Evolutionary conservation across 2,888 invertebrate species (phyloP).

Genomic region (Sericinus montela): DNA sequence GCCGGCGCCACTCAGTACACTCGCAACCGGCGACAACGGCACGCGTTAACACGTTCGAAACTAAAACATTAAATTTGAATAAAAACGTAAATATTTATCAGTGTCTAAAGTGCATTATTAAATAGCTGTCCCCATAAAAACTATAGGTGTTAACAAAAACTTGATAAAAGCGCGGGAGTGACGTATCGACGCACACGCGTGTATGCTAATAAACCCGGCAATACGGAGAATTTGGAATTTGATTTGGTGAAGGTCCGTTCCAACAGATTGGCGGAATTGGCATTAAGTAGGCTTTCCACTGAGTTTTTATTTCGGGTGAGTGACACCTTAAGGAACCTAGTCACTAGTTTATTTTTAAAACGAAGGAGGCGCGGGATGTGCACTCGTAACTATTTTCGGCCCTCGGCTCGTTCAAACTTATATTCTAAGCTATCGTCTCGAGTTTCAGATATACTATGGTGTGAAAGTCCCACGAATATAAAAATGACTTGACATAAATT

Average conservation of each 20-base stretch:
- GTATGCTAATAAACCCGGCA: conserved; percentile 52
- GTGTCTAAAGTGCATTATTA: conserved; percentile 20
- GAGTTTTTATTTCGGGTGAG: conserved; percentile 59
- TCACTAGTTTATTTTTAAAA: conserved; percentile 62
- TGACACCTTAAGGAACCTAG: conserved; percentile 58
- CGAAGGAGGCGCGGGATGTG: conserved; percentile 54
- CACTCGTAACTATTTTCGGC: conserved; percentile 68
- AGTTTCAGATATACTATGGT: conserved; percentile 43
- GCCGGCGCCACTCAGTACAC: conserved; percentile 56
- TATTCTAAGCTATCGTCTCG: conserved; percentile 59
- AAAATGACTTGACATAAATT: neutral
- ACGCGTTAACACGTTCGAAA: conserved; percentile 46
- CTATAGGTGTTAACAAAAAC: conserved; percentile 29
- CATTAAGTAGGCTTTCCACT: conserved; percentile 44
- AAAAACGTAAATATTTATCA: conserved; percentile 24
- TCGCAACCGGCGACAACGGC: conserved; percentile 55
- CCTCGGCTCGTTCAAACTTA: conserved; percentile 56
- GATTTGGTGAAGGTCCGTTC: conserved; percentile 55
- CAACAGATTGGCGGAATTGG: conserved; percentile 49
- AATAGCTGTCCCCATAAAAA: conserved; percentile 23
- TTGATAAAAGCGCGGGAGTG: conserved; percentile 45
- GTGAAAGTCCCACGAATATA: conserved; percentile 15
- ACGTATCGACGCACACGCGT: conserved; percentile 44
- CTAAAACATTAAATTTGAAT: conserved; percentile 22
- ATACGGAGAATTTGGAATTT: conserved; percentile 44